Evolutionary conservation across 92 coral and sea anemone genomes (phyloP), one percentile per base, ranked within the genome.

Genomic region (Actinostola sp.): DNA sequence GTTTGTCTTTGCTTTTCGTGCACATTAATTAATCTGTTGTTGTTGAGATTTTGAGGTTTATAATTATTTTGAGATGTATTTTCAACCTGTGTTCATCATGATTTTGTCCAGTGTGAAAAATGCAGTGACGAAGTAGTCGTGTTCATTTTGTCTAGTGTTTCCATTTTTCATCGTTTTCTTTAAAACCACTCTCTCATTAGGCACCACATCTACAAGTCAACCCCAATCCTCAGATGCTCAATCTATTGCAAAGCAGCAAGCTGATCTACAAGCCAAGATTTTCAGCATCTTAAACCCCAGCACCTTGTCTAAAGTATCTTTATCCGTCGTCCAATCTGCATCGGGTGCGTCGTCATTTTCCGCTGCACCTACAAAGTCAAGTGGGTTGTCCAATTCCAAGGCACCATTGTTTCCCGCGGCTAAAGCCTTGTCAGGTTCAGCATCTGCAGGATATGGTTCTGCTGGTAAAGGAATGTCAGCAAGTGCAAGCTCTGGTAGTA

Each of bases 231-330:
- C 89, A 33, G 97, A 95, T 61, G 86, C 92, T 10, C 94, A 89
- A 77, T 95, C 99, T 35, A 95, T 95, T 41, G 99, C 99, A 60
- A 84, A 88, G 42, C 99, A 95, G 48, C 99, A 95, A 76, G 99
- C 99, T 0, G 99, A 95, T 78, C 97, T 95, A 3, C 99, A 95
- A 82, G 99, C 99, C 24, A 95, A 95, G 77, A 95, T 95, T 71
- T 77, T 95, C 59, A 95, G 99, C 60, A 95, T 95, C 62, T 82
- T 95, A 43, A 95, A 95, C 66, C 98, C 98, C 20, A 84, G 82
- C 32, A 63, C 80, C 8, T 32, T 74, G 59, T 74, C 80, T 41
- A 74, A 74, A 53, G 80, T 74, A 33, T 70, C 76, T n/a, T 42
- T 70, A 12, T 39, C 83, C 16, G 67, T 24, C 13, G 69, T 59